These are phyloP conservation scores for Ctena decussata DNA, from an alignment of 2,888 invertebrate genomes.

Conservation along the genomic window DNA sequence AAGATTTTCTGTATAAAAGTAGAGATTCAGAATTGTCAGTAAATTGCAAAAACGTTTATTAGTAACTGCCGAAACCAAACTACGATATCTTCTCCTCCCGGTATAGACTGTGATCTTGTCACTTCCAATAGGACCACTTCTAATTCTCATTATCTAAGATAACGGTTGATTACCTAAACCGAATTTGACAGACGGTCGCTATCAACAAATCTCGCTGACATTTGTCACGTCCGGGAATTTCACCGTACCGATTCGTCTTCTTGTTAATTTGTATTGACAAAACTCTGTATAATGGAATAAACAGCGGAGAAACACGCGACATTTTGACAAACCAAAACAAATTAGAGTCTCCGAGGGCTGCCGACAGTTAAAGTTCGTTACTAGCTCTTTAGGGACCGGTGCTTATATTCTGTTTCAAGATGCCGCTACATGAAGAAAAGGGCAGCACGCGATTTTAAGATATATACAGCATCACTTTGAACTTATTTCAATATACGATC, in stretches of 20 bases:
- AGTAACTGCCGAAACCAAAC: too few relatives aligned
- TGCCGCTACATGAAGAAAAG: too few relatives aligned
- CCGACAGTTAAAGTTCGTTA: constrained; percentile 12
- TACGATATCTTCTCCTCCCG: too few relatives aligned
- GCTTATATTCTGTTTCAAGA: not conserved
- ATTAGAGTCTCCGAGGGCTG: constrained; percentile 1
- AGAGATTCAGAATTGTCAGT: too few relatives aligned
- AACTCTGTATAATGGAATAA: constrained; percentile 25
- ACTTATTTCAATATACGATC: too few relatives aligned
- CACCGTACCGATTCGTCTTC: not conserved
- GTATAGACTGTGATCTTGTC: not conserved
- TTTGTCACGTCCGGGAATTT: constrained; percentile 13
- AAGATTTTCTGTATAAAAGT: too few relatives aligned
- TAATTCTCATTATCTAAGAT: constrained; percentile 10
- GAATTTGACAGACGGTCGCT: constrained; percentile 7
- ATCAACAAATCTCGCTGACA: constrained; percentile 9
- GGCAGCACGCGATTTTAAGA: too few relatives aligned
- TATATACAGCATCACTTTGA: too few relatives aligned
- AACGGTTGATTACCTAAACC: constrained; percentile 15
- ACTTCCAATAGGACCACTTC: not conserved
- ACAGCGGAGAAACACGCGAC: constrained; percentile 25
- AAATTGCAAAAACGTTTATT: too few relatives aligned
- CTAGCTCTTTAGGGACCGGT: not conserved
- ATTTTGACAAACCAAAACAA: constrained; percentile 26
- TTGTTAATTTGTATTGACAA: constrained; percentile 39